Conservation (phyloP, 35 echinoderm and acorn worm genomes). For the Eucidaris tribuloides region DNA sequence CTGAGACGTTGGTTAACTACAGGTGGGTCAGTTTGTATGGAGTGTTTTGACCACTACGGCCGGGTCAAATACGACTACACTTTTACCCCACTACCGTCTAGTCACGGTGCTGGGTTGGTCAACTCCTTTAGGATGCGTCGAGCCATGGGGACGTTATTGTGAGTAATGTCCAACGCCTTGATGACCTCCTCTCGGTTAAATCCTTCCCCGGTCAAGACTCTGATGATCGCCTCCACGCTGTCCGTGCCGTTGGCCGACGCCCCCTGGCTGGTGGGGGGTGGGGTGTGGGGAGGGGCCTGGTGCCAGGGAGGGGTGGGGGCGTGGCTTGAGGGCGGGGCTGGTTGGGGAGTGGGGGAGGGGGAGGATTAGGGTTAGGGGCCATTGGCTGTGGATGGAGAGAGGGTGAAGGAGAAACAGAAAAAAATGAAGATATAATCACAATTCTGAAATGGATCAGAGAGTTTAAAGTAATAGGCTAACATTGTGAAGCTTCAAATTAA, state of each 20-base stretch:
- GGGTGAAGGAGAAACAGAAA: background rate
- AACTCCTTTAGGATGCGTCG: conserved; percentile 73
- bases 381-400: background rate
- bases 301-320: background rate
- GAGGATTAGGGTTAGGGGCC: background rate
- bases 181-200: conserved; percentile 59
- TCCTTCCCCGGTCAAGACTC: conserved; percentile 67
- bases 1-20: too few species aligned
- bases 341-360: conserved; percentile 52
- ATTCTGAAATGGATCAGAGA: background rate
- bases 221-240: conserved; percentile 37
- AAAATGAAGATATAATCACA: background rate
- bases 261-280: conserved; percentile 3
- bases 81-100: too few species aligned
- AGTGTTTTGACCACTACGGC: too few species aligned
- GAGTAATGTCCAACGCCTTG: conserved; percentile 83
- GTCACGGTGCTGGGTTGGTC: background rate
- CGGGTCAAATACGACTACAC: too few species aligned
- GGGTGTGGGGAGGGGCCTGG: conserved; percentile 29
- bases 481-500: too few species aligned
- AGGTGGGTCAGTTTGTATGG: too few species aligned
- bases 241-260: conserved; percentile 15
- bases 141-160: conserved; percentile 78
- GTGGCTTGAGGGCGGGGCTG: conserved; percentile 39
- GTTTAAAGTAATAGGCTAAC: too few species aligned